Evolutionary conservation across 2,113 vertebrate species (phyloP).

Genomic region (Crotalus viridis): DNA sequence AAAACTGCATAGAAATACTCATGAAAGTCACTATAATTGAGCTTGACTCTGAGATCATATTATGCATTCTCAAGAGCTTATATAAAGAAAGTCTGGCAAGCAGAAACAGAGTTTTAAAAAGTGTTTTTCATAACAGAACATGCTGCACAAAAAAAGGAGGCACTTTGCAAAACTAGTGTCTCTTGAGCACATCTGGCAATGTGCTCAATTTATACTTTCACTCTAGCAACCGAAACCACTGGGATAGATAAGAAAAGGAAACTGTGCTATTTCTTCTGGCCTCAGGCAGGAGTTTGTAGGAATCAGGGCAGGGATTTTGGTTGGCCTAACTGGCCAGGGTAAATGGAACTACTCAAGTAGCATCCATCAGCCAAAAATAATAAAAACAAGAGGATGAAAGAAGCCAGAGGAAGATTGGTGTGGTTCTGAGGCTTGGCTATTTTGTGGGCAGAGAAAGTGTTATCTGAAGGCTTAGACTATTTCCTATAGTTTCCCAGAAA

Average conservation of each 20-base stretch:
- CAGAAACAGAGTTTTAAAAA: not conserved
- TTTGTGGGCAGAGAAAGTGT: not conserved
- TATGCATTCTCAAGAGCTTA: not conserved
- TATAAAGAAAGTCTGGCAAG: not conserved
- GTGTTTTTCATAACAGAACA: not conserved
- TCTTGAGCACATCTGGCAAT: not conserved
- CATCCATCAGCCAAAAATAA: not conserved
- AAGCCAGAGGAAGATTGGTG: not conserved
- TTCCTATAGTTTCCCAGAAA: not conserved
- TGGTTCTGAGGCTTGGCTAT: not conserved
- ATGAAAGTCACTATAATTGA: not conserved
- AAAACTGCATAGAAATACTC: not conserved
- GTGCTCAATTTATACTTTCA: not conserved
- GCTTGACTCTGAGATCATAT: not conserved
- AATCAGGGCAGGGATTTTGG: not conserved
- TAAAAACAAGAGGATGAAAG: not conserved
- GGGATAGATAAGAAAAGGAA: not conserved
- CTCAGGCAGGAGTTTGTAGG: not conserved
- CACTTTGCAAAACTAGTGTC: not conserved
- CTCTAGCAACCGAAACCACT: not conserved
- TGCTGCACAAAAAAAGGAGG: not conserved
- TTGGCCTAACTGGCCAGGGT: not conserved
- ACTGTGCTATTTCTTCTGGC: not conserved
- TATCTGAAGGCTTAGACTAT: not conserved
- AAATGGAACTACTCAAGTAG: not conserved